These are phyloP conservation scores for Halictus rubicundus DNA, from an alignment of 1,140 invertebrate species.

Conservation along the genomic window DNA sequence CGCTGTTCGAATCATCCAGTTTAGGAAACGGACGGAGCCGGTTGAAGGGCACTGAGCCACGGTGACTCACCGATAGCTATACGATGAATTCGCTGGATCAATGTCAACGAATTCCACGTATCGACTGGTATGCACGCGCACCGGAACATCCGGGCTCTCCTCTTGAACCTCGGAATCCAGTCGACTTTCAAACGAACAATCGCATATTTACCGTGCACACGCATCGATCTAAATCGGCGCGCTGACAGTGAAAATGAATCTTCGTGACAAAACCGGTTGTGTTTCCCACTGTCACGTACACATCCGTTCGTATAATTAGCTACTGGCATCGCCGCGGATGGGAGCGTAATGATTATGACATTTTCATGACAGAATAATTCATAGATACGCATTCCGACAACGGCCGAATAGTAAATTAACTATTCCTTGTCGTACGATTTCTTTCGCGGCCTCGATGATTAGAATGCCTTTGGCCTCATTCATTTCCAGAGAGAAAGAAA, in stretches of 20 bases:
- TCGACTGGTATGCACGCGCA: constrained; percentile 26
- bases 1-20: constrained; percentile 19
- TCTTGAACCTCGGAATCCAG: constrained; percentile 11
- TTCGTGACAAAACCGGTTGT: background rate
- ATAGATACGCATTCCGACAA: too few relatives aligned
- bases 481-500: too few relatives aligned
- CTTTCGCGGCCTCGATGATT: too few relatives aligned
- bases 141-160: constrained; percentile 22
- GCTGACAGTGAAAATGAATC: background rate
- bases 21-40: constrained; percentile 38
- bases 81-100: constrained; percentile 48
- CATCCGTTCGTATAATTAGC: background rate
- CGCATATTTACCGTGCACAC: background rate
- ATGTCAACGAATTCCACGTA: constrained; percentile 54
- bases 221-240: background rate
- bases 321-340: background rate
- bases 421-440: too few relatives aligned
- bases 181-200: background rate
- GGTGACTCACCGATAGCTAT: constrained; percentile 54
- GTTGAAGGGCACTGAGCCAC: constrained; percentile 55
- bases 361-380: too few relatives aligned
- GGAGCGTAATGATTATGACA: too few relatives aligned
- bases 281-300: background rate
- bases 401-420: too few relatives aligned
- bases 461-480: too few relatives aligned